Conservation (phyloP, 1,140 invertebrate species). For the Drosophila ohnishii region DNA sequence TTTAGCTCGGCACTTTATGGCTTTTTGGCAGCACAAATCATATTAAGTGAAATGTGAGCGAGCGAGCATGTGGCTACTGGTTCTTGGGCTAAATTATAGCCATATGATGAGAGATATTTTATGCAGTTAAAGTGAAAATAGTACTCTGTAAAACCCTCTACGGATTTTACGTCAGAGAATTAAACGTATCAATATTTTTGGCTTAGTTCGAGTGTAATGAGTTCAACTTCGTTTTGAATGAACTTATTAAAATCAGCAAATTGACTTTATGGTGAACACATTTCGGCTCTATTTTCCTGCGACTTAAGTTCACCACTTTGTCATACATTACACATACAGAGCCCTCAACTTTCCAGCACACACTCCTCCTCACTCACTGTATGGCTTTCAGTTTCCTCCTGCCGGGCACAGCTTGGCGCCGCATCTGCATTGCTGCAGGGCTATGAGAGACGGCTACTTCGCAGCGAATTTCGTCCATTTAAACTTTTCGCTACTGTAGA, state of each 20-base stretch:
- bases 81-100: slow-evolving; percentile 7
- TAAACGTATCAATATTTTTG: neutral
- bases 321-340: slow-evolving; percentile 69
- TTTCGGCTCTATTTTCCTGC: neutral
- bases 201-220: neutral
- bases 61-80: slow-evolving; percentile 7
- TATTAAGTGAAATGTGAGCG: slow-evolving; percentile 60
- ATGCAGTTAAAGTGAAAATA: slow-evolving; percentile 2
- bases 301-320: slow-evolving; percentile 39
- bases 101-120: slow-evolving; percentile 10
- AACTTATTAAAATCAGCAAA: slow-evolving; percentile 6
- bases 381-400: slow-evolving; percentile 19
- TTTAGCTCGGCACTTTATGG: slow-evolving; percentile 60
- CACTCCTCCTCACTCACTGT: slow-evolving; percentile 31
- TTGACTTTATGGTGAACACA: slow-evolving; percentile 4
- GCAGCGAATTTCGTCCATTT: slow-evolving; percentile 75
- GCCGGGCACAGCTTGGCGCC: slow-evolving; percentile 63
- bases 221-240: neutral
- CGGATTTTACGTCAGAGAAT: neutral
- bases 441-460: slow-evolving; percentile 41
- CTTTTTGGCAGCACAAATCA: slow-evolving; percentile 60
- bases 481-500: slow-evolving; percentile 79
- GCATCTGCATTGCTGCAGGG: slow-evolving; percentile 68
- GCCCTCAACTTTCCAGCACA: slow-evolving; percentile 62
- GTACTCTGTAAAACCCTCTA: neutral